phyloP scores from a whole-genome alignment of 2,888 invertebrate genomes.

The Cheilosia vernalis region DNA sequence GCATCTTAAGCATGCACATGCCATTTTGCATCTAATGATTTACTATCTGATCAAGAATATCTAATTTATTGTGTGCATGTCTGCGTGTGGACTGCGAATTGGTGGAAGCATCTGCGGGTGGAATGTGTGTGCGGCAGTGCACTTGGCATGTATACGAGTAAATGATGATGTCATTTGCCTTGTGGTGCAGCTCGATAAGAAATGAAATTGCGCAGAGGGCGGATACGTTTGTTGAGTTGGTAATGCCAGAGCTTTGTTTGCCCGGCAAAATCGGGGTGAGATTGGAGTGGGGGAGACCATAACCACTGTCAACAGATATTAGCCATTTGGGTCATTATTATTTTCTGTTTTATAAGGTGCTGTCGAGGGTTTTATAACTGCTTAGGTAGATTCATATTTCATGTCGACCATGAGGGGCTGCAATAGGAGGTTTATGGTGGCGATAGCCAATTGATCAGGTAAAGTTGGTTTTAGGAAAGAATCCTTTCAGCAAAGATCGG shows the following conservation, averaged over 20 bases:
- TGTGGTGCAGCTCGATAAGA: slow-evolving; percentile 15
- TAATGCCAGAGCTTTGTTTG: neutral
- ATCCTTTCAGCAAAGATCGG: no score
- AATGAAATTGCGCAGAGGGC: slow-evolving; percentile 1
- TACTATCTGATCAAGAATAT: slow-evolving; percentile 75
- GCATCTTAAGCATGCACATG: slow-evolving; percentile 73
- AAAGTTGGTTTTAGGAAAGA: no score
- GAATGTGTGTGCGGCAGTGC: slow-evolving; percentile 49
- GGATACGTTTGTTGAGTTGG: slow-evolving; percentile 4
- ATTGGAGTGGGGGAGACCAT: no score
- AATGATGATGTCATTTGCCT: slow-evolving; percentile 13
- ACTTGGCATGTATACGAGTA: neutral
- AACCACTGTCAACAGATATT: no score
- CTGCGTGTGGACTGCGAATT: slow-evolving; percentile 37
- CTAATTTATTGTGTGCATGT: slow-evolving; percentile 74
- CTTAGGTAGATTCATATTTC: no score
- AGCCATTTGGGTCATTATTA: no score
- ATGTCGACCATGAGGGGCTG: no score
- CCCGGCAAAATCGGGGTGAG: no score
- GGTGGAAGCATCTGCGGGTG: slow-evolving; percentile 8
- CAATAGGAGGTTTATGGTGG: no score
- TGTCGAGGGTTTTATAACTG: no score
- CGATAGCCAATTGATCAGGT: no score
- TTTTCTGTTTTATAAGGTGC: no score
- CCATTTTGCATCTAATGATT: slow-evolving; percentile 75